Conservation (phyloP, 2,888 invertebrate species). For the Lithosia quadra region DNA sequence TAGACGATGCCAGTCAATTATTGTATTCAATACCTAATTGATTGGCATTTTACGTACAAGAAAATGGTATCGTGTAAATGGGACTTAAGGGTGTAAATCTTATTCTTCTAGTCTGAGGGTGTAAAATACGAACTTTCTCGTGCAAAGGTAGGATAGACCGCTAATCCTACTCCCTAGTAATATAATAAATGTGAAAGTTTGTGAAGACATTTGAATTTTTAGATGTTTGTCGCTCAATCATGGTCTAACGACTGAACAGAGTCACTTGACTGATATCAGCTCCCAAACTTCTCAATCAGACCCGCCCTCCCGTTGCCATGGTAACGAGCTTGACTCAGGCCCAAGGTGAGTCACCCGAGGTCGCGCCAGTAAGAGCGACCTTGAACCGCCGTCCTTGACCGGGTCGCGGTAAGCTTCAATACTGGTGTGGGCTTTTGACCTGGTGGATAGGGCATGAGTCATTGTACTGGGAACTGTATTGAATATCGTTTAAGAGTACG, state of each 20-base stretch:
- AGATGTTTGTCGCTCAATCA: too few relatives aligned
- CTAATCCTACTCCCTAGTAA: neutral
- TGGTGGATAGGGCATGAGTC: constrained; percentile 12
- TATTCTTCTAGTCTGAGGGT: neutral
- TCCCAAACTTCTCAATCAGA: neutral
- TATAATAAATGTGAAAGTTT: too few relatives aligned
- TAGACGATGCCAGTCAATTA: too few relatives aligned
- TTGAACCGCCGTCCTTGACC: constrained; percentile 19
- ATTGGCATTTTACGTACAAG: too few relatives aligned
- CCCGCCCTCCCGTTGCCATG: constrained; percentile 9
- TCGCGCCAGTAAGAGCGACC: neutral
- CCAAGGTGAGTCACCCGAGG: constrained; percentile 21
- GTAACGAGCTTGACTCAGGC: constrained; percentile 28
- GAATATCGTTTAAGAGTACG: neutral
- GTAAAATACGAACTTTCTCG: neutral
- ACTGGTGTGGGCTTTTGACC: constrained; percentile 1
- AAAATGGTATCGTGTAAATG: too few relatives aligned
- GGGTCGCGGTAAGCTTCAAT: neutral
- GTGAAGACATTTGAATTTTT: too few relatives aligned
- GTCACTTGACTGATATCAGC: neutral
- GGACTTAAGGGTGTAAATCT: too few relatives aligned
- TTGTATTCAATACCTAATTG: too few relatives aligned
- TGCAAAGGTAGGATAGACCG: neutral
- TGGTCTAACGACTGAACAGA: too few relatives aligned
- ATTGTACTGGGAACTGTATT: constrained; percentile 1